phyloP scores from a whole-genome alignment of 1,140 invertebrate species.

The Oedothorax gibbosus region DNA sequence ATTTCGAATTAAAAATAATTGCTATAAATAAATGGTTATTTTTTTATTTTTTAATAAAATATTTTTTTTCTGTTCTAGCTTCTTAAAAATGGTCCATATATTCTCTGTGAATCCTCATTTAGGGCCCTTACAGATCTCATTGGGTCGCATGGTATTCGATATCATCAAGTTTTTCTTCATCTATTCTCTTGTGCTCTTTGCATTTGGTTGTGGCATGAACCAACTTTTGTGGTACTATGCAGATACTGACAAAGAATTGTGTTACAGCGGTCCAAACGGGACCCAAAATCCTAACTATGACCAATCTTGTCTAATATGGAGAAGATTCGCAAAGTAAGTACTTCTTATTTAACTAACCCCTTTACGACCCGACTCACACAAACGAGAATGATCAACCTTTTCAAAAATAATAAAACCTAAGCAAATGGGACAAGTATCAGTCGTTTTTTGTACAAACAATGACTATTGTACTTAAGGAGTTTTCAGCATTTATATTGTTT shows the following conservation, averaged over 20 bases:
- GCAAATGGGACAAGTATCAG: too few species aligned
- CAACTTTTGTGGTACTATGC: slow-evolving; percentile 96
- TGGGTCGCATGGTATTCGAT: slow-evolving; percentile 92
- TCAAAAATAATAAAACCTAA: too few species aligned
- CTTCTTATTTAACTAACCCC: not conserved
- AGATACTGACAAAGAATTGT: slow-evolving; percentile 86
- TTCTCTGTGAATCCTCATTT: slow-evolving; percentile 95
- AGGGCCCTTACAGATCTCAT: slow-evolving; percentile 89
- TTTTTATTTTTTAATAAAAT: not conserved
- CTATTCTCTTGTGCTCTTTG: slow-evolving; percentile 88
- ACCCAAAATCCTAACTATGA: slow-evolving; percentile 81
- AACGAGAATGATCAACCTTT: too few species aligned
- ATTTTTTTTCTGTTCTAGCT: slow-evolving; percentile 72
- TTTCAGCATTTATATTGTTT: too few species aligned
- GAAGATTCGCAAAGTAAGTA: slow-evolving; percentile 84
- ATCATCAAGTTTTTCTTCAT: slow-evolving; percentile 95
- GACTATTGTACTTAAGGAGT: too few species aligned
- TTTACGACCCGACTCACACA: not conserved
- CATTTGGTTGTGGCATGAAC: slow-evolving; percentile 91
- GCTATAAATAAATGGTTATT: not conserved
- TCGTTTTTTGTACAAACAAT: too few species aligned
- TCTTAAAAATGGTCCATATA: slow-evolving; percentile 93
- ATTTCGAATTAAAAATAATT: not conserved
- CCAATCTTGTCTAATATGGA: slow-evolving; percentile 85
- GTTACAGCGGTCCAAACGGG: slow-evolving; percentile 79